Percentiles rank a stretch among this genome's conserved stretches.
These are phyloP conservation scores for Cottus gobio DNA, from an alignment of 2,113 vertebrate genomes.

Conservation along the genomic window DNA sequence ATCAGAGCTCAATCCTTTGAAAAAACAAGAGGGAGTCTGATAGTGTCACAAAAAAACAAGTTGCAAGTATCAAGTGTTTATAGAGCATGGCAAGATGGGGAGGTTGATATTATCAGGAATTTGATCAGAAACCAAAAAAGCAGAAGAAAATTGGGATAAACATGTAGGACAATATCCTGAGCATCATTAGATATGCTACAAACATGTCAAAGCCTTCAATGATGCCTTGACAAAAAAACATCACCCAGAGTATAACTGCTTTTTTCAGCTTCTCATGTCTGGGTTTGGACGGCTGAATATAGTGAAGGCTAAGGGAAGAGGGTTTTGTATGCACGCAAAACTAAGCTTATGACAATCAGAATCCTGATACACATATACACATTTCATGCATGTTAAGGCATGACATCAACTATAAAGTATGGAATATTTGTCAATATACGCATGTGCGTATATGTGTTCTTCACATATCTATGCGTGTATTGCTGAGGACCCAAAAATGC, in stretches of 20 bases:
- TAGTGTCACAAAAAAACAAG: constrained; percentile 5
- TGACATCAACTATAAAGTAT: no score
- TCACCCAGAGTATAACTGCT: neutral
- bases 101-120: constrained; percentile 1
- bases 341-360: no score
- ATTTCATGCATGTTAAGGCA: no score
- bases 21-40: constrained; percentile 17
- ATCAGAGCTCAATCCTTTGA: constrained; percentile 33
- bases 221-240: constrained; percentile 3
- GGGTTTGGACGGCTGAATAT: neutral
- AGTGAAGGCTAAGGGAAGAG: neutral
- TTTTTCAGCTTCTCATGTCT: neutral
- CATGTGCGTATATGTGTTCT: no score
- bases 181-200: neutral
- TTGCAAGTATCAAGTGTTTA: constrained; percentile 20
- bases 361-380: no score
- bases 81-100: neutral
- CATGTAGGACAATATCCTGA: neutral
- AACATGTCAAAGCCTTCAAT: neutral
- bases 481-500: no score
- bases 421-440: no score
- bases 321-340: neutral
- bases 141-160: neutral
- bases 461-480: no score
- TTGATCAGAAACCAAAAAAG: constrained; percentile 13